Percentiles rank a stretch among this genome's conserved stretches.
These are phyloP conservation scores for Antrozous pallidus DNA, from an alignment of 2,797 vertebrate species.

Conservation along the genomic window DNA sequence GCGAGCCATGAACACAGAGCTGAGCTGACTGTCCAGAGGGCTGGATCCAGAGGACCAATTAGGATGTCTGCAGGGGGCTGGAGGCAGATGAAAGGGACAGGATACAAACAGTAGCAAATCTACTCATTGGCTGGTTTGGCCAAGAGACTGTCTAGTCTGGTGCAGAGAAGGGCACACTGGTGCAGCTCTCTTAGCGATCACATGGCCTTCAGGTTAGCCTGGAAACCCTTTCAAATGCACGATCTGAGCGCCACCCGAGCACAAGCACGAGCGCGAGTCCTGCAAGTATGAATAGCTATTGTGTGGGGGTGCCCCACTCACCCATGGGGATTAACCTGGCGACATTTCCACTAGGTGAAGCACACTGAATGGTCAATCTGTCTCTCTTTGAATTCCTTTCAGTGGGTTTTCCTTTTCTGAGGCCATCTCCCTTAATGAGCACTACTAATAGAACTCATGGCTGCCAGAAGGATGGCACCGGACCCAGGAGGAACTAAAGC, in stretches of 20 bases:
- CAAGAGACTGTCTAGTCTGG: conserved; percentile 20
- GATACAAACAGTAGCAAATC: conserved; percentile 46
- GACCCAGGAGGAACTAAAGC: not conserved
- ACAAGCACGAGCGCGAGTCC: conserved; percentile 9
- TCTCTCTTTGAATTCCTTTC: conserved; percentile 50
- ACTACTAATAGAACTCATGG: not conserved
- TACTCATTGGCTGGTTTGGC: conserved; percentile 52
- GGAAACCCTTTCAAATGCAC: conserved; percentile 61
- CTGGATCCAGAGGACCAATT: conserved; percentile 64
- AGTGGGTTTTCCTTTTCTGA: conserved; percentile 40
- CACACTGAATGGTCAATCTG: conserved; percentile 22
- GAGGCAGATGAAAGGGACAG: conserved; percentile 56
- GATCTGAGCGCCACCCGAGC: conserved; percentile 21
- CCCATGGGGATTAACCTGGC: conserved; percentile 53
- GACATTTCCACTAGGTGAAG: conserved; percentile 52
- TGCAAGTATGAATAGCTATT: conserved; percentile 31
- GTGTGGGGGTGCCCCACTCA: not conserved
- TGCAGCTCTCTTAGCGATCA: conserved; percentile 44
- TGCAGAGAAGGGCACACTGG: conserved; percentile 59
- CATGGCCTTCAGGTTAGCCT: conserved; percentile 34
- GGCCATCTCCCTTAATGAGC: conserved; percentile 57
- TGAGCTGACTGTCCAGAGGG: conserved; percentile 14
- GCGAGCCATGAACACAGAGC: conserved; percentile 48
- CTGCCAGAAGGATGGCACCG: not conserved
- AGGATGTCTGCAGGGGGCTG: conserved; percentile 29